Evolutionary conservation across 2,888 invertebrate genomes (phyloP).

Genomic region (Margaritifera margaritifera): DNA sequence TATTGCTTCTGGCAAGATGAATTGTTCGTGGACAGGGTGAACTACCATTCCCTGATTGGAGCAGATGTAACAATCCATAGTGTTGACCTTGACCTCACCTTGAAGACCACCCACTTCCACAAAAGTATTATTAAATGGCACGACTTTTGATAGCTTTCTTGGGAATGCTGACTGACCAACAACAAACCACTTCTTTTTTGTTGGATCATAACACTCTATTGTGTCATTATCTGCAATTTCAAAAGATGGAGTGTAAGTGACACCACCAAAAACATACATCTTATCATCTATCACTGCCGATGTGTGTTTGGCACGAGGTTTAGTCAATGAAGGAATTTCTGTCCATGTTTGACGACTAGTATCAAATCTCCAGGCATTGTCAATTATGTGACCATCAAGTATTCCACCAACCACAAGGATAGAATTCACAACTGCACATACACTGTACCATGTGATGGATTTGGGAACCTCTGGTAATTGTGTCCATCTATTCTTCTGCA

Average conservation of each 20-base stretch:
- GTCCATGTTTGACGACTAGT: conserved; percentile 64
- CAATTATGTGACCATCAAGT: conserved; percentile 61
- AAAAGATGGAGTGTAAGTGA: conserved; percentile 52
- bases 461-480: conserved; percentile 65
- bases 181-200: conserved; percentile 57
- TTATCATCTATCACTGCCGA: conserved; percentile 62
- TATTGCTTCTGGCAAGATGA: conserved; percentile 67
- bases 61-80: conserved; percentile 69
- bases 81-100: conserved; percentile 62
- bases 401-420: conserved; percentile 71
- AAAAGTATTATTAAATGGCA: conserved; percentile 62
- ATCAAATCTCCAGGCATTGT: conserved; percentile 69
- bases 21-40: conserved; percentile 67
- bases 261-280: conserved; percentile 69
- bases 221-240: conserved; percentile 61
- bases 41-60: conserved; percentile 45
- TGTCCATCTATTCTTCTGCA: conserved; percentile 68
- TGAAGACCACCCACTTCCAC: conserved; percentile 69
- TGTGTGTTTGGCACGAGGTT: conserved; percentile 68
- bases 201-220: conserved; percentile 67
- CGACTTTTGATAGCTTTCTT: conserved; percentile 64
- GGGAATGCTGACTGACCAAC: conserved; percentile 69
- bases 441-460: conserved; percentile 63
- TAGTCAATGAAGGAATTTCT: conserved; percentile 58
- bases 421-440: conserved; percentile 61